Base-by-base conservation (phyloP, 2,797 vertebrate genomes). In the Tragelaphus oryx region DNA sequence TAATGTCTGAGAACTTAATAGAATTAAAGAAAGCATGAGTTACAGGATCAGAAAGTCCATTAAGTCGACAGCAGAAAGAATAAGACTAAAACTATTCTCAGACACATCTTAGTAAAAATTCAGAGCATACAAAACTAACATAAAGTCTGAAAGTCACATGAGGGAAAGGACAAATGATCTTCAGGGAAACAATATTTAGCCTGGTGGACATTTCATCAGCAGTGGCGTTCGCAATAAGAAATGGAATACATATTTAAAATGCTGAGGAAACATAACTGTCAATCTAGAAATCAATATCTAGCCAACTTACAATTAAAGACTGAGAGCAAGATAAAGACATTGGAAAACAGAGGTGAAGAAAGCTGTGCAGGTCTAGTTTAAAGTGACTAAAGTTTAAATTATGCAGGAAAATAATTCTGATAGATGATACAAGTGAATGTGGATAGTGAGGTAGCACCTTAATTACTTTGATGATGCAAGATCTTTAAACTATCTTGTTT, bases 261-360 rank as follows among this genome's bases (percentile, higher is more conserved):
- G 94, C 65, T 86, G 62, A 93, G 46, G 55, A 92, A 92, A 92
- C 55, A 86, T 46, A 92, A 60, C 85, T 74, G 17, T 65, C 74
- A 50, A 88, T 74, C 59, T 85, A 85, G 52, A 92, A 92, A 85
- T 95, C 82, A 86, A 85, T 96, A 87, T 55, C 22, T 30, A 86
- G 41, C 44, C 71, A 92, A 89, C 75, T 95, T 33, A 28, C 62
- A 96, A 93, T 94, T 55, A 54, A 94, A 83, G 76, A 37, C 13
- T 11, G 0, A 92, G 55, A 30, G 26, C 52, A 6, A 92, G 52
- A 60, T 57, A 50, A 87, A 80, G 74, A 54, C 78, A 41, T 0
- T 28, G 33, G 12, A 62, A 74, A 87, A 4, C 0, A 89, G 30
- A 81, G 57, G 13, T 90, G 71, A 62, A 62, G 37, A 84, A 62